Evolutionary conservation across 2,888 invertebrate genomes (phyloP).

Genomic region (Andrena hattorfiana): DNA sequence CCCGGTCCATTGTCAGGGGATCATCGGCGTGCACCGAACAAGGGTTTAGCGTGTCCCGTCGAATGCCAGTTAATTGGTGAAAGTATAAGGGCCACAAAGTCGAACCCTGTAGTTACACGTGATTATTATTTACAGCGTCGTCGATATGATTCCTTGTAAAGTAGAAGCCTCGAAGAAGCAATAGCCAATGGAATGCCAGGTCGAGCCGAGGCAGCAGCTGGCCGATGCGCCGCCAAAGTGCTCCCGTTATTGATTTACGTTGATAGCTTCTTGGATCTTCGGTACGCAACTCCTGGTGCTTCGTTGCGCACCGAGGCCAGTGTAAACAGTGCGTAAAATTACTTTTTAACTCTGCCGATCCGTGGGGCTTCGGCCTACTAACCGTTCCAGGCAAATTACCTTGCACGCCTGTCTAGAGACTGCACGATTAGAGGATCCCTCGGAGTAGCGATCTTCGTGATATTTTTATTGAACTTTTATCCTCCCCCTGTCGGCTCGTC

Average conservation of each 20-base stretch:
- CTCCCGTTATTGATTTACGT: conserved; percentile 83
- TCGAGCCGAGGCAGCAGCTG: conserved; percentile 77
- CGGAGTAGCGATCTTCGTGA: conserved; percentile 1
- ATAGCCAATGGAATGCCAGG: conserved; percentile 75
- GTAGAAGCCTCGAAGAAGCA: conserved; percentile 67
- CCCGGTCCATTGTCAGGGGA: conserved; percentile 29
- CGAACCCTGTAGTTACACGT: conserved; percentile 53
- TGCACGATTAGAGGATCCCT: conserved; percentile 35
- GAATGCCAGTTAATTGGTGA: conserved; percentile 68
- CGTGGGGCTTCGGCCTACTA: conserved; percentile 15
- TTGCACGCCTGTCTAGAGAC: conserved; percentile 28
- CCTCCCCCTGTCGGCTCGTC: neutral
- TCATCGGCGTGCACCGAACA: conserved; percentile 24
- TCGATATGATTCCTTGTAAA: conserved; percentile 74
- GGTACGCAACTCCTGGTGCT: conserved; percentile 49
- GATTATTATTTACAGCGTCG: conserved; percentile 75
- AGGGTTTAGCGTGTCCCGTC: conserved; percentile 42
- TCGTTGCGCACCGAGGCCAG: conserved; percentile 59
- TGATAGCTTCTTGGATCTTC: conserved; percentile 79
- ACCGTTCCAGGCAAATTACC: conserved; percentile 56
- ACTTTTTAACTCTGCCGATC: conserved; percentile 60
- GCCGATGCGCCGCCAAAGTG: conserved; percentile 81
- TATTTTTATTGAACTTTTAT: conserved; percentile 28
- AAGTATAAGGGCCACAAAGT: conserved; percentile 56
- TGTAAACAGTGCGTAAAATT: conserved; percentile 76